phyloP scores from a whole-genome alignment of 1,140 invertebrate species.

The Drosophila santomea region DNA sequence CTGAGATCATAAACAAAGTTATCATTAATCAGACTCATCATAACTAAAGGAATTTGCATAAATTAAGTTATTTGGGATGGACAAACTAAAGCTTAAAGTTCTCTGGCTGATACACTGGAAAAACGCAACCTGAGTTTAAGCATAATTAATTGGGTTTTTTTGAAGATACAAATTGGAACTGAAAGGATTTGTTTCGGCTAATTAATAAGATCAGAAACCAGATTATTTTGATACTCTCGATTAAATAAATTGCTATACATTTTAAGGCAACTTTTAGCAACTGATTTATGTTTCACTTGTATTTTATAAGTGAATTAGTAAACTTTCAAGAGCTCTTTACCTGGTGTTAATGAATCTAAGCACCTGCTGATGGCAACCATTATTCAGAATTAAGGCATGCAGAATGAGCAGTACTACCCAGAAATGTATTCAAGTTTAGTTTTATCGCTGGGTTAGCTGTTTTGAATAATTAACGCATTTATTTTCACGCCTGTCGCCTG shows the following conservation, averaged over 20 bases:
- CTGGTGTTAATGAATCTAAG: constrained; percentile 1
- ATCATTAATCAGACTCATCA: constrained; percentile 56
- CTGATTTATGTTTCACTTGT: too few species aligned
- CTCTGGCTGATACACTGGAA: background rate
- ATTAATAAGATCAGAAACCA: constrained; percentile 3
- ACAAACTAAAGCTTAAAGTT: constrained; percentile 12
- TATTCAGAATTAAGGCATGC: constrained; percentile 30
- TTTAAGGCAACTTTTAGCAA: background rate
- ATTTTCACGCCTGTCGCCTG: constrained; percentile 47
- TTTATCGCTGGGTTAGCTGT: constrained; percentile 13
- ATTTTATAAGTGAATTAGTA: background rate
- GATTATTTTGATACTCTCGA: too few species aligned
- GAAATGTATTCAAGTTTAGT: background rate
- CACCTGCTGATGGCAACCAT: constrained; percentile 9
- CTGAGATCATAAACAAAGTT: constrained; percentile 79
- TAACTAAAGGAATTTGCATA: constrained; percentile 40
- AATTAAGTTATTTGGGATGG: constrained; percentile 21
- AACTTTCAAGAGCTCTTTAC: background rate
- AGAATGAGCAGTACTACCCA: constrained; percentile 2
- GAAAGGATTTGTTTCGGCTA: background rate
- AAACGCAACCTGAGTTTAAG: background rate
- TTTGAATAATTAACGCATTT: constrained; percentile 57
- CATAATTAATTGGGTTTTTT: constrained; percentile 1
- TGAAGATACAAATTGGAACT: background rate
- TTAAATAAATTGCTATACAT: too few species aligned